Percentiles rank a stretch among this genome's conserved stretches.
phyloP scores from a whole-genome alignment of 2,888 invertebrate genomes.

The Zaprionus obscuricornis region DNA sequence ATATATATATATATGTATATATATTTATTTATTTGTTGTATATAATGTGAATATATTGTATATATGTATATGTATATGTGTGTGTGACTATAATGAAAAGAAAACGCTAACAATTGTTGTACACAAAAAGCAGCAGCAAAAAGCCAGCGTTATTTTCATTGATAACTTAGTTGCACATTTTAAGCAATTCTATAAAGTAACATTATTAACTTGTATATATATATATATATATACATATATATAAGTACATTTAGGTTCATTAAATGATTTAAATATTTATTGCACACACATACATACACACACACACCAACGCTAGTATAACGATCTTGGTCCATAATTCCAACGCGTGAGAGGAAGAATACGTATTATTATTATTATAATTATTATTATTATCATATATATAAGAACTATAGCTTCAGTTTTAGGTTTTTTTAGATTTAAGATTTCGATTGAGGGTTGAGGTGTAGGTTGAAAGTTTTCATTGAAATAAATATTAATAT shows the following conservation, averaged over 20 bases:
- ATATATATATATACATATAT: slow-evolving; percentile 12
- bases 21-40: slow-evolving; percentile 26
- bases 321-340: slow-evolving; percentile 67
- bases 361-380: slow-evolving; percentile 27
- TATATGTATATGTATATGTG: slow-evolving; percentile 22
- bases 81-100: slow-evolving; percentile 30
- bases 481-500: slow-evolving; percentile 67
- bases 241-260: slow-evolving; percentile 38
- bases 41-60: slow-evolving; percentile 32
- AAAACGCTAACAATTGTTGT: slow-evolving; percentile 63
- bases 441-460: not conserved
- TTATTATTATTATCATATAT: slow-evolving; percentile 13
- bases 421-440: not conserved
- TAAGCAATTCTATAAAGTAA: slow-evolving; percentile 71
- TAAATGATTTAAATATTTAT: slow-evolving; percentile 46
- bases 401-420: slow-evolving; percentile 25
- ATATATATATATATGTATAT: slow-evolving; percentile 26
- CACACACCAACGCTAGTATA: slow-evolving; percentile 44
- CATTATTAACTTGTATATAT: slow-evolving; percentile 34
- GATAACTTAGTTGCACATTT: slow-evolving; percentile 58
- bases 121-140: slow-evolving; percentile 71
- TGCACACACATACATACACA: slow-evolving; percentile 32
- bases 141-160: slow-evolving; percentile 55
- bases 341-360: slow-evolving; percentile 65
- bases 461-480: slow-evolving; percentile 27